These are phyloP conservation scores for Nematolebias whitei DNA, from an alignment of 2,113 vertebrate species.

Conservation along the genomic window DNA sequence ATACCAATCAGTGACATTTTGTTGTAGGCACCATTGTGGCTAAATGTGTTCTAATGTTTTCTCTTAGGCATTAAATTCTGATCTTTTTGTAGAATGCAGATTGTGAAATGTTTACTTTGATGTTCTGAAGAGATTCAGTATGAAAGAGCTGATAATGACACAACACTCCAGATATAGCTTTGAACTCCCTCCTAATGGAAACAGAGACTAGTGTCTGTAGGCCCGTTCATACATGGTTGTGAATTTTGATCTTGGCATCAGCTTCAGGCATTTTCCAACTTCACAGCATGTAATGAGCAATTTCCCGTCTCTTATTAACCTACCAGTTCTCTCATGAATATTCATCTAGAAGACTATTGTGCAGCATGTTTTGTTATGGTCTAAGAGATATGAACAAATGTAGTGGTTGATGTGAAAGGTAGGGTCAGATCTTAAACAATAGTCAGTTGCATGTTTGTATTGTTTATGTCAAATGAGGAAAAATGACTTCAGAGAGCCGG, in stretches of 20 bases:
- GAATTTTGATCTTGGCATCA: conserved; percentile 68
- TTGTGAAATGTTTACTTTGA: conserved; percentile 62
- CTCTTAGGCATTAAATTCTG: conserved; percentile 46
- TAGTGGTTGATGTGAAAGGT: conserved; percentile 11
- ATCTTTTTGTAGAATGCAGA: conserved; percentile 44
- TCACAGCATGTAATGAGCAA: conserved; percentile 62
- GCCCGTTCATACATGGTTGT: conserved; percentile 48
- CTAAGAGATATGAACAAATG: background rate
- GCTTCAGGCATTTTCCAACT: conserved; percentile 61
- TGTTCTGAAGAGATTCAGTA: conserved; percentile 58
- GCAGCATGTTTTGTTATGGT: background rate
- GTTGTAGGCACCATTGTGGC: background rate
- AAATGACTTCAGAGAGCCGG: conserved; percentile 8
- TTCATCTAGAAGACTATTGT: conserved; percentile 44
- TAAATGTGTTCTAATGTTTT: conserved; percentile 29
- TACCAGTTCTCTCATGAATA: conserved; percentile 54
- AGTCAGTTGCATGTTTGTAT: conserved; percentile 9
- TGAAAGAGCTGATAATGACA: conserved; percentile 67
- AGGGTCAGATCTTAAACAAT: background rate
- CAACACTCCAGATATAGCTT: conserved; percentile 54
- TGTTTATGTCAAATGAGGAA: conserved; percentile 3
- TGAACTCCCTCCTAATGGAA: conserved; percentile 63
- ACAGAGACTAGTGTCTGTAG: conserved; percentile 58
- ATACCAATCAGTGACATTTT: conserved; percentile 34
- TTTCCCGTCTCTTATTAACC: conserved; percentile 66